These are phyloP conservation scores for Coreius guichenoti DNA, from an alignment of 2,797 vertebrate genomes.

Conservation along the genomic window DNA sequence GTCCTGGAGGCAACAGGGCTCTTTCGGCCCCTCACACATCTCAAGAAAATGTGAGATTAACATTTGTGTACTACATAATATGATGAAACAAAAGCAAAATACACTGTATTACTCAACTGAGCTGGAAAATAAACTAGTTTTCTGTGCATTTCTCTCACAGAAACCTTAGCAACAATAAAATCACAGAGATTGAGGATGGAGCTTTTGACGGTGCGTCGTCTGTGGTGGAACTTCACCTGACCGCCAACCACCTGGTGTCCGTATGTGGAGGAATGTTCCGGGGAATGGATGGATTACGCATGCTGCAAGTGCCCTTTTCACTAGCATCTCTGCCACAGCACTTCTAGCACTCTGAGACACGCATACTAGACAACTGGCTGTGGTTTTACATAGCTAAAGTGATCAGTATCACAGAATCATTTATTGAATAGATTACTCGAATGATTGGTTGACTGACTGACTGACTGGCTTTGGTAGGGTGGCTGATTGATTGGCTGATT, in stretches of 20 bases:
- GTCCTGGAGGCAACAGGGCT: constrained; percentile 90
- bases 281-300: constrained; percentile 91
- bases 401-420: background rate
- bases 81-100: background rate
- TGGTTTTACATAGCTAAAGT: background rate
- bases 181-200: constrained; percentile 93
- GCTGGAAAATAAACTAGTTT: background rate
- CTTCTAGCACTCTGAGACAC: background rate
- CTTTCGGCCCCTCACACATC: constrained; percentile 91
- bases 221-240: constrained; percentile 92
- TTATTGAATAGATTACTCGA: background rate
- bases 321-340: background rate
- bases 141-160: constrained; percentile 68
- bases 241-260: constrained; percentile 94
- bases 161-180: constrained; percentile 98
- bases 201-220: constrained; percentile 90
- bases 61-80: background rate
- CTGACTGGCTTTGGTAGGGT: background rate
- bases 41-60: constrained; percentile 92
- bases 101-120: background rate
- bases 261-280: constrained; percentile 94
- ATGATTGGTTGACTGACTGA: background rate
- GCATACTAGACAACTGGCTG: background rate
- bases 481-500: background rate
- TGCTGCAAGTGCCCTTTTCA: constrained; percentile 84